Conservation (phyloP, 1,140 invertebrate genomes). For the Tetragnatha versicolor region DNA sequence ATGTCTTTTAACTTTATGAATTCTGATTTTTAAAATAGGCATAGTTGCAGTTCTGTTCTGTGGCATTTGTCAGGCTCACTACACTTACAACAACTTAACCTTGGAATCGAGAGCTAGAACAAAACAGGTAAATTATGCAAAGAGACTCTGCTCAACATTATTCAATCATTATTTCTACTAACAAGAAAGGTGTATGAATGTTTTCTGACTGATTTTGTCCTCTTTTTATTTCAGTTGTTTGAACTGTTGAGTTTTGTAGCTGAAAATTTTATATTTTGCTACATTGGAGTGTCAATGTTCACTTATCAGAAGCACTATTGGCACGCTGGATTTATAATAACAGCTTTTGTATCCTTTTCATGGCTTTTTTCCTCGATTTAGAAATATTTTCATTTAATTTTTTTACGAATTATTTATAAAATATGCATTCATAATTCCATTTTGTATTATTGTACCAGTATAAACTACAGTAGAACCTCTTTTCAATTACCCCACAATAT, state of each 20-base stretch:
- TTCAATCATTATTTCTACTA: too few relatives aligned
- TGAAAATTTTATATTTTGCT: constrained; percentile 99
- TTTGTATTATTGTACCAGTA: too few relatives aligned
- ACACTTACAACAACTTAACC: constrained; percentile 97
- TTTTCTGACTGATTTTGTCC: too few relatives aligned
- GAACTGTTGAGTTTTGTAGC: constrained; percentile 95
- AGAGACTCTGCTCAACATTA: too few relatives aligned
- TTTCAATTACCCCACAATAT: too few relatives aligned
- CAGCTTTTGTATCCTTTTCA: constrained; percentile 81
- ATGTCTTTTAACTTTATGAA: not conserved
- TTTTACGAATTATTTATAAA: too few relatives aligned
- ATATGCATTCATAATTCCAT: too few relatives aligned
- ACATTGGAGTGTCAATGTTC: constrained; percentile 98
- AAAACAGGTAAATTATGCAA: constrained; percentile 72
- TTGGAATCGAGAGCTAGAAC: constrained; percentile 84
- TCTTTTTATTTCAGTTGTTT: constrained; percentile 75
- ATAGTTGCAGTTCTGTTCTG: constrained; percentile 97
- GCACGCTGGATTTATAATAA: constrained; percentile 88
- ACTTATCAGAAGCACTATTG: constrained; percentile 96
- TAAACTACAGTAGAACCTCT: too few relatives aligned
- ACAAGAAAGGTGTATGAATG: too few relatives aligned
- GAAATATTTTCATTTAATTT: not conserved
- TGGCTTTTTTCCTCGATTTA: not conserved
- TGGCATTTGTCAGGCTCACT: constrained; percentile 98
- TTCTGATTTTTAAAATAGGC: constrained; percentile 67